phyloP scores from a whole-genome alignment of 2,113 vertebrate species.

The Pogonocichla stellata region DNA sequence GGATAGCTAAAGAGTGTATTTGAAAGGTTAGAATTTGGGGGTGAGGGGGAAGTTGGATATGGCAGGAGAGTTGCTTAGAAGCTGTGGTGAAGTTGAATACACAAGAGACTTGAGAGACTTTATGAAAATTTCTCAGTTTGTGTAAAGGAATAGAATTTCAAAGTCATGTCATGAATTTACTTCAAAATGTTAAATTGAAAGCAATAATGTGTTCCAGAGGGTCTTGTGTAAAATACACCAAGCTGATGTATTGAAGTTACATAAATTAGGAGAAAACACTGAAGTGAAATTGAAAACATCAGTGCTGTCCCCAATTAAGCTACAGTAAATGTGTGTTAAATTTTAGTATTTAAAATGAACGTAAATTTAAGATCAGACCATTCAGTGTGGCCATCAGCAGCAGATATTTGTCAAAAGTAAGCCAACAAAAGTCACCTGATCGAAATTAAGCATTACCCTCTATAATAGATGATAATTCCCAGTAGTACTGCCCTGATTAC shows the following conservation, averaged over 20 bases:
- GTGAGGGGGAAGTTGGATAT: not conserved
- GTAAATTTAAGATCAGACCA: not conserved
- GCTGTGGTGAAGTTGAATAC: not conserved
- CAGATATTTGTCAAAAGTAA: slow-evolving; percentile 5
- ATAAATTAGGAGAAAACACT: not conserved
- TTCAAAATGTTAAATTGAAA: slow-evolving; percentile 41
- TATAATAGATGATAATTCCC: not conserved
- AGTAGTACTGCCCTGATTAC: not conserved
- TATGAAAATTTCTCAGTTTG: slow-evolving; percentile 16
- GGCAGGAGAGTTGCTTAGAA: not conserved
- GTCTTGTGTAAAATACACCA: not conserved
- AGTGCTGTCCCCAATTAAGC: not conserved
- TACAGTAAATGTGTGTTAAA: not conserved
- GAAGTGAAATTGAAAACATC: slow-evolving; percentile 18
- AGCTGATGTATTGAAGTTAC: not conserved
- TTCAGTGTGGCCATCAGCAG: not conserved
- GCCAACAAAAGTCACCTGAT: not conserved
- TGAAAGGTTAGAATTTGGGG: not conserved
- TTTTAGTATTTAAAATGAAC: not conserved
- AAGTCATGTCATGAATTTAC: not conserved
- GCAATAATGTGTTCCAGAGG: not conserved
- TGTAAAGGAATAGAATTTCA: not conserved
- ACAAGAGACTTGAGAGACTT: not conserved
- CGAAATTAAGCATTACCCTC: not conserved
- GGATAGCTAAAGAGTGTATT: not conserved